These are phyloP conservation scores for Choristoneura fumiferana DNA, from an alignment of 1,140 invertebrate species.

Conservation along the genomic window DNA sequence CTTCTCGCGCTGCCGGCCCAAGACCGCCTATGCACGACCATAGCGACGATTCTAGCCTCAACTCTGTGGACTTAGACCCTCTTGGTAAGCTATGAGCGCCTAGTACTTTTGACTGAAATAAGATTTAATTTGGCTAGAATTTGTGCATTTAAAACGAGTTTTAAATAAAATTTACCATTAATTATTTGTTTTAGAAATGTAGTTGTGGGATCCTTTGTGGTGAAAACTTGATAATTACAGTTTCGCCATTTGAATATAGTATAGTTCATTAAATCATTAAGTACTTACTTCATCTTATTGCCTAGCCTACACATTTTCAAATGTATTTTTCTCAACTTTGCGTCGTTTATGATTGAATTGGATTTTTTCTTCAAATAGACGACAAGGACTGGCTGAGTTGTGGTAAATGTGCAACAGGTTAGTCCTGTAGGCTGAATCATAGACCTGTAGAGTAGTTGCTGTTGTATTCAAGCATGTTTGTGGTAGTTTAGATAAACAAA, in stretches of 20 bases:
- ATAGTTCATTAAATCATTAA: background rate
- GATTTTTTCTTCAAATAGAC: conserved; percentile 61
- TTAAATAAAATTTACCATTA: no score
- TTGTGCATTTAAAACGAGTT: no score
- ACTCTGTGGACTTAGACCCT: conserved; percentile 80
- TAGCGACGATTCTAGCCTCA: conserved; percentile 80
- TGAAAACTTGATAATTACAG: no score
- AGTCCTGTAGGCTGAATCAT: conserved; percentile 53
- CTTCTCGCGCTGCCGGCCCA: conserved; percentile 75
- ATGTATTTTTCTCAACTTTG: conserved; percentile 6
- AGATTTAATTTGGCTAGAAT: no score
- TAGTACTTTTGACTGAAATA: background rate
- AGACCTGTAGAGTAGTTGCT: conserved; percentile 15
- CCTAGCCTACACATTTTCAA: background rate
- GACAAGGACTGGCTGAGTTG: conserved; percentile 77
- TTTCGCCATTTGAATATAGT: no score
- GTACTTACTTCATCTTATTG: background rate
- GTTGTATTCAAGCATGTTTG: conserved; percentile 18
- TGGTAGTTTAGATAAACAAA: background rate
- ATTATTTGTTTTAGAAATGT: no score
- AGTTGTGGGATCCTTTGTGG: no score
- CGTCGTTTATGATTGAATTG: conserved; percentile 37
- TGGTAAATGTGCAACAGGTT: conserved; percentile 73
- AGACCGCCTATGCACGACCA: conserved; percentile 77
- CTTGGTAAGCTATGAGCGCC: conserved; percentile 52